Conservation (phyloP, 30 jellyfish, hydroid and myxozoan genomes). For the Aurelia aurita region DNA sequence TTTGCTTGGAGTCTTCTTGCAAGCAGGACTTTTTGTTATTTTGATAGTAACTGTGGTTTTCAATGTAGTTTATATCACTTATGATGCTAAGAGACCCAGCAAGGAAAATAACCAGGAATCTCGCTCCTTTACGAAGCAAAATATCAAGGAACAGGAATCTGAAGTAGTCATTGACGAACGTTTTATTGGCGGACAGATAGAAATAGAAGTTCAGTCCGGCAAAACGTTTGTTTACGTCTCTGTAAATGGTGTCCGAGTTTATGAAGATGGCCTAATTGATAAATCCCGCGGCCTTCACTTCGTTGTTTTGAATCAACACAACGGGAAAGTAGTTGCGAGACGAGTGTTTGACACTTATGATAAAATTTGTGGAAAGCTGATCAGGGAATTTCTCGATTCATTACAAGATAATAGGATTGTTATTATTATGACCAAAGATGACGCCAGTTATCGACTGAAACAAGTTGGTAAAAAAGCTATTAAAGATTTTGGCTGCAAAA, state of each 20-base stretch:
- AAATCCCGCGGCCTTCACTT: constrained; percentile 75
- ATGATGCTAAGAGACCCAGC: too few species aligned
- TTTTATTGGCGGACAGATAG: too few species aligned
- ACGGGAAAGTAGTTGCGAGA: constrained; percentile 80
- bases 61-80: too few species aligned
- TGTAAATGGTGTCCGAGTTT: constrained; percentile 6
- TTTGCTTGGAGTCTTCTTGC: too few species aligned
- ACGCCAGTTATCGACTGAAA: neutral
- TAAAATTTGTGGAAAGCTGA: constrained; percentile 62
- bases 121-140: too few species aligned
- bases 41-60: too few species aligned
- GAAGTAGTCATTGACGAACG: too few species aligned
- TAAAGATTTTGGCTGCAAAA: neutral
- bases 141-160: too few species aligned
- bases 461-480: neutral
- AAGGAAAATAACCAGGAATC: too few species aligned
- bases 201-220: neutral
- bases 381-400: constrained; percentile 63
- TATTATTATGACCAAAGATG: constrained; percentile 59
- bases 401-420: constrained; percentile 85
- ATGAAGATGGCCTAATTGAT: constrained; percentile 5
- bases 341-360: constrained; percentile 73
- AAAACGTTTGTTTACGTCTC: neutral
- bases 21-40: too few species aligned
- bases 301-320: constrained; percentile 71